Conservation (phyloP, 2,797 vertebrate genomes). For the Morelia viridis region DNA sequence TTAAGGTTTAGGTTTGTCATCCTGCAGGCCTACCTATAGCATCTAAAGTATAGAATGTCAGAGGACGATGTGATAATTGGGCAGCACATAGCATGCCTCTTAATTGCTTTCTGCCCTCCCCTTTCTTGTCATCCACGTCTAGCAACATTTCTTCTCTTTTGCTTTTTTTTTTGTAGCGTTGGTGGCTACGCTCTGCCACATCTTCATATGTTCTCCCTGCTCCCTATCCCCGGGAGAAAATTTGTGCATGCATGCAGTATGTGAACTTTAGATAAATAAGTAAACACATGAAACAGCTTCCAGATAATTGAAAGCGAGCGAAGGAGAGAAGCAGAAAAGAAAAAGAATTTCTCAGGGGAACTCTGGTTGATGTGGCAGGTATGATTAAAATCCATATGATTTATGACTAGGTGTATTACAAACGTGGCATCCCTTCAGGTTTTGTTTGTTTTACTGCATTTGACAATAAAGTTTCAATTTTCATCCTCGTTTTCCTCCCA, state of each 20-base stretch:
- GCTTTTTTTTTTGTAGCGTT: slow-evolving; percentile 66
- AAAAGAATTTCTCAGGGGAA: slow-evolving; percentile 82
- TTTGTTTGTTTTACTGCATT: slow-evolving; percentile 71
- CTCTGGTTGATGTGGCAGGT: slow-evolving; percentile 80
- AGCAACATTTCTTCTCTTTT: slow-evolving; percentile 35
- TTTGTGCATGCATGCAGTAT: slow-evolving; percentile 85
- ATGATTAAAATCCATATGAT: slow-evolving; percentile 94
- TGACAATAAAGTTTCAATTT: slow-evolving; percentile 76
- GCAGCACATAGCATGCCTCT: slow-evolving; percentile 70
- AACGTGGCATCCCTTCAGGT: slow-evolving; percentile 78
- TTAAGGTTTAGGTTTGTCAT: slow-evolving; percentile 61
- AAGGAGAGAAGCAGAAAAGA: slow-evolving; percentile 77
- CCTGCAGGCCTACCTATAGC: slow-evolving; percentile 63
- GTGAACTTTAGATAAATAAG: slow-evolving; percentile 95
- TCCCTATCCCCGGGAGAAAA: slow-evolving; percentile 81
- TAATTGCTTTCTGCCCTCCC: slow-evolving; percentile 80
- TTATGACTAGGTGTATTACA: slow-evolving; percentile 88
- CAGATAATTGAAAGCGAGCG: slow-evolving; percentile 91
- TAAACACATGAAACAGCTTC: slow-evolving; percentile 86
- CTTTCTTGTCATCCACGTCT: slow-evolving; percentile 70
- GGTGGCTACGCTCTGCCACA: slow-evolving; percentile 76
- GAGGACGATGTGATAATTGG: slow-evolving; percentile 78
- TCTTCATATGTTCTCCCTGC: slow-evolving; percentile 76
- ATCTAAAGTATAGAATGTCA: slow-evolving; percentile 75
- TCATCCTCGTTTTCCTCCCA: slow-evolving; percentile 4